These are phyloP conservation scores for Trachops cirrhosus DNA, from an alignment of 2,797 vertebrate genomes.

Conservation along the genomic window DNA sequence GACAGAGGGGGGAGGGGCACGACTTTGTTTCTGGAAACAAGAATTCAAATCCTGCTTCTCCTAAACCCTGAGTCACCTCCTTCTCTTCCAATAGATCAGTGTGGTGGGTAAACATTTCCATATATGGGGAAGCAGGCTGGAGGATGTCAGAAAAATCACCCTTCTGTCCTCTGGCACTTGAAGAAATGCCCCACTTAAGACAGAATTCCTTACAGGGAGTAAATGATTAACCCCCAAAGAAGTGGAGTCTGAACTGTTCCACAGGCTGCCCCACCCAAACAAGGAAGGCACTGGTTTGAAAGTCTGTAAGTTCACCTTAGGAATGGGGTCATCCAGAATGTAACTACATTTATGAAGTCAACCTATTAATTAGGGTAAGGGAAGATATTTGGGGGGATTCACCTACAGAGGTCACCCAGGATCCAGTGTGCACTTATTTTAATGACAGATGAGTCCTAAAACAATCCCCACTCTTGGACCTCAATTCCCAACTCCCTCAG, in stretches of 20 bases:
- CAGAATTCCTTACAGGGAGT: slow-evolving; percentile 67
- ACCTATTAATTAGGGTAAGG: not conserved
- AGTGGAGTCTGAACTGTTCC: not conserved
- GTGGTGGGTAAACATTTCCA: slow-evolving; percentile 99
- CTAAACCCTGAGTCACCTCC: slow-evolving; percentile 92
- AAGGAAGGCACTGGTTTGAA: not conserved
- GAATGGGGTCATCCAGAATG: not conserved
- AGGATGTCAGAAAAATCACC: slow-evolving; percentile 90
- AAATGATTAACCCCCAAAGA: slow-evolving; percentile 73
- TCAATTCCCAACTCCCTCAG: not conserved
- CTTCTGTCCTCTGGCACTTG: slow-evolving; percentile 86
- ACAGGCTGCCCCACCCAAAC: not conserved
- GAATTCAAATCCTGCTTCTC: slow-evolving; percentile 87
- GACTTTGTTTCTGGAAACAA: slow-evolving; percentile 77
- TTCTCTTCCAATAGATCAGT: slow-evolving; percentile 94
- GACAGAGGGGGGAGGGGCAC: slow-evolving; percentile 25
- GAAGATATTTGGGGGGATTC: not conserved
- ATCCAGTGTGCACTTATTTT: not conserved
- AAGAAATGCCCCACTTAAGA: slow-evolving; percentile 78
- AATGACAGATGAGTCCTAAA: not conserved
- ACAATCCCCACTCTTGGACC: not conserved
- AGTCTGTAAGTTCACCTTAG: not conserved
- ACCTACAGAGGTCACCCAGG: not conserved
- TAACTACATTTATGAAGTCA: not conserved
- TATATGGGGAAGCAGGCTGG: slow-evolving; percentile 96